phyloP scores from a whole-genome alignment of 2,797 vertebrate genomes.

The Mallotus villosus region DNA sequence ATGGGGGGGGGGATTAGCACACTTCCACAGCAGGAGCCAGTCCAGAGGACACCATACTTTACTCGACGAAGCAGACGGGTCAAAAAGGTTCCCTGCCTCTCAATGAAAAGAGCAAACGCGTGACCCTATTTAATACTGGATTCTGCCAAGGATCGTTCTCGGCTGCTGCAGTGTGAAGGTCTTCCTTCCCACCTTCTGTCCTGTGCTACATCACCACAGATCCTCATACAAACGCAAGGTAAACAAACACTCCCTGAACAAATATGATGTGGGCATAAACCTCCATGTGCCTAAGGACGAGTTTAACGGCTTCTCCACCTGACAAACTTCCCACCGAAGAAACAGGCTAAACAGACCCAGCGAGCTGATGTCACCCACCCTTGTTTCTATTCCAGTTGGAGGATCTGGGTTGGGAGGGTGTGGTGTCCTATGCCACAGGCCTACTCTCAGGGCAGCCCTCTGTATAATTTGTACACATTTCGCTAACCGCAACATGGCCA shows the following conservation, averaged over 20 bases:
- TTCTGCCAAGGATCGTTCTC: constrained; percentile 38
- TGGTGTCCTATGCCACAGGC: constrained; percentile 63
- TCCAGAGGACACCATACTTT: constrained; percentile 2
- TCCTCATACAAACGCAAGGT: constrained; percentile 45
- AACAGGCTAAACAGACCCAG: constrained; percentile 62
- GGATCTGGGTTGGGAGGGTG: constrained; percentile 59
- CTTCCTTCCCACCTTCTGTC: constrained; percentile 45
- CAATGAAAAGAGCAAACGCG: constrained; percentile 11
- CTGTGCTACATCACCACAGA: constrained; percentile 46
- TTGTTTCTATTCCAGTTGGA: not conserved
- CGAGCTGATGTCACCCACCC: constrained; percentile 57
- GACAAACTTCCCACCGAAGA: constrained; percentile 33
- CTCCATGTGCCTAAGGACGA: constrained; percentile 54
- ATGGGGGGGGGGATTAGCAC: too few relatives aligned
- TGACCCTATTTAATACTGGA: constrained; percentile 49
- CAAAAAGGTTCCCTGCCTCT: constrained; percentile 2
- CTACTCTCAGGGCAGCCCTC: constrained; percentile 61
- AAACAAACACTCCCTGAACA: constrained; percentile 42
- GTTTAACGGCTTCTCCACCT: constrained; percentile 64
- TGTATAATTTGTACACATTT: constrained; percentile 77
- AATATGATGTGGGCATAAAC: not conserved
- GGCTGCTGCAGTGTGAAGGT: constrained; percentile 30
- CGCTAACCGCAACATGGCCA: constrained; percentile 70
- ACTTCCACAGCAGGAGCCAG: too few relatives aligned
- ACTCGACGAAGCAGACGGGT: constrained; percentile 27